Base-by-base conservation (phyloP, 2,797 vertebrate species). In the Coluber constrictor region DNA sequence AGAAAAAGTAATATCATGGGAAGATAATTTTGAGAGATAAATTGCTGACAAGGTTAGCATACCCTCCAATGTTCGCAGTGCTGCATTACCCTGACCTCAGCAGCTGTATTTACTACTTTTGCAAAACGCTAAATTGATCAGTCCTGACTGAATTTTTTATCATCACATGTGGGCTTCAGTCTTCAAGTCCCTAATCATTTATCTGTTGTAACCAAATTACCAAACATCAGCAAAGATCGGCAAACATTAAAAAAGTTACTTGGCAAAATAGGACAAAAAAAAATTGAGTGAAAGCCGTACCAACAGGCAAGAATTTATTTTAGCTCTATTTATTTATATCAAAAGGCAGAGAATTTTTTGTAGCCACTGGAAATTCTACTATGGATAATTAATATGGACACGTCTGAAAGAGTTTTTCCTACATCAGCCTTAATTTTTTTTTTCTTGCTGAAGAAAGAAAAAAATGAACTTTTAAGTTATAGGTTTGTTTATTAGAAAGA, bases 101-200 rank as follows among this genome's bases (percentile, higher is more conserved):
- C 83, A 87, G 88, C 61, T 90, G 32, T 29, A 12, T 54, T 92
- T 56, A 86, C 70, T 10, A 92, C n/a, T 18, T 32, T 89, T 89
- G 27, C 32, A 93, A 92, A 79, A 7, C 0, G 2, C 60, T 83
- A 90, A 92, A 8, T 9, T 92, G 89, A 93, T 60, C 94, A 94
- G 55, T 9, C 59, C 86, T 0, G 25, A 88, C 55, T 94, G 54
- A 93, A 32, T 1, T 51, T 56, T 95, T 92, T 92, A 94, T 90
- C 63, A 86, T 95, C 4, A 0, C 43, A 91, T 93, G 9, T 37
- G 94, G 92, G 12, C 37, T 59, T 79, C 94, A 93, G 8, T 1
- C 3, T 93, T 59, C 70, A 74, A 13, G 94, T 94, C 88, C 90
- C 55, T 92, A 87, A 93, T 95, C 92, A 95, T 90, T 93, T 54